Evolutionary conservation across 2,888 invertebrate genomes (phyloP).

Genomic region (Meta bourneti): DNA sequence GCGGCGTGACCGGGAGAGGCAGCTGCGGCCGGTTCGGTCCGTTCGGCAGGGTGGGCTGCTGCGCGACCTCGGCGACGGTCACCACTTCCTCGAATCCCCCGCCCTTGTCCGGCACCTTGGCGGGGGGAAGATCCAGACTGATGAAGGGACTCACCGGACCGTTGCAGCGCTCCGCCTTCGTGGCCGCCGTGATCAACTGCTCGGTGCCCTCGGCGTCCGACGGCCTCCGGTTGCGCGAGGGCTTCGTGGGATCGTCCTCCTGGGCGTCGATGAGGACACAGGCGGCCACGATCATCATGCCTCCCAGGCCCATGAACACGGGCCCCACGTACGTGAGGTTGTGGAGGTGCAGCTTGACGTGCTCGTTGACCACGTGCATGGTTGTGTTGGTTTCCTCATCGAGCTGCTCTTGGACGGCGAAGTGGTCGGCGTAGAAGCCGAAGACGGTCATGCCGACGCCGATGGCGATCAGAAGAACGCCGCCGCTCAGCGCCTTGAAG

Average conservation of each 20-base stretch:
- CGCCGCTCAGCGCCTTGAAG: constrained; percentile 93
- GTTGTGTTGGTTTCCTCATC: constrained; percentile 78
- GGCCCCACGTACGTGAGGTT: constrained; percentile 97
- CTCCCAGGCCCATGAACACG: constrained; percentile 97
- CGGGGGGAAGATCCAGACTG: constrained; percentile 50
- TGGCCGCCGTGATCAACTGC: constrained; percentile 31
- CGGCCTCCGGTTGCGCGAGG: constrained; percentile 57
- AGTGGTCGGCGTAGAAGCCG: constrained; percentile 83
- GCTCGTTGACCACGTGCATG: constrained; percentile 79
- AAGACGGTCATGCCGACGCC: constrained; percentile 96
- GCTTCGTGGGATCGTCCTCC: constrained; percentile 93
- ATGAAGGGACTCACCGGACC: constrained; percentile 58
- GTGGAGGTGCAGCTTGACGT: constrained; percentile 85
- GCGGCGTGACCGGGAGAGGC: constrained; percentile 51
- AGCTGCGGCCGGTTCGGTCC: constrained; percentile 43
- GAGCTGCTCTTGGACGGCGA: constrained; percentile 78
- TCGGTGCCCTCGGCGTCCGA: constrained; percentile 58
- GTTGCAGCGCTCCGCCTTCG: constrained; percentile 42
- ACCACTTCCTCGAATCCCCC: constrained; percentile 63
- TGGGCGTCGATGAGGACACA: constrained; percentile 99
- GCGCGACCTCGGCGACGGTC: constrained; percentile 61
- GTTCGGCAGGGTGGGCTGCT: constrained; percentile 19
- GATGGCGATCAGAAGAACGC: constrained; percentile 91
- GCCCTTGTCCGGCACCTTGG: constrained; percentile 20
- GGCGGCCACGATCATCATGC: constrained; percentile 96